Evolutionary conservation across 2,888 invertebrate species (phyloP), one percentile per base, ranked within the genome.

Genomic region (Thyatira batis): DNA sequence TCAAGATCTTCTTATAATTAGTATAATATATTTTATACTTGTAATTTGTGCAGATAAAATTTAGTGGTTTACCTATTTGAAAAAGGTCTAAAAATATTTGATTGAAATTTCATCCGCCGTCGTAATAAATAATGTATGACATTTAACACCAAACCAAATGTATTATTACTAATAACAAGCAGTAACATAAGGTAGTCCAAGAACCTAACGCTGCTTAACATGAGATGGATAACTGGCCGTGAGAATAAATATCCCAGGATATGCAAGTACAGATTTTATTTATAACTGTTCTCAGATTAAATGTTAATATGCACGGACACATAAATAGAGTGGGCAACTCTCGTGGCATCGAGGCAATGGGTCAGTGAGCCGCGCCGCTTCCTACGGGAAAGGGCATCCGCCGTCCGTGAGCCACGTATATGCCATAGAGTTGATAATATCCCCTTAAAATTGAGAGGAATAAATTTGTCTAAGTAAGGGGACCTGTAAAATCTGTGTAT

Each of bases 301-400:
- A 33, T 49, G 30, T 30, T 33, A 45, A 39, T 44, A 51, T 27
- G 51, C 46, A 58, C 57, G 54, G 53, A 54, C 56, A 62, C 60
- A 64, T 66, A 72, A 69, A 68, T 67, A 59, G 75, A 55, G 55
- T 48, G 48, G 20, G 48, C 27, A 27, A 27, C 48, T 13, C n/a
- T 69, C 73, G 71, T 65, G 65, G 66, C 67, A 58, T 62, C 65
- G 63, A 70, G 74, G 77, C 83, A 87, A 74, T 89, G 80, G 89
- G 89, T 88, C 85, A 89, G 77, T 85, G 77, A 84, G 87, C 67
- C 86, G 76, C 71, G 63, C 77, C 76, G 85, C 80, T 82, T 84
- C 88, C 87, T 87, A 69, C 82, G 82, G 88, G 85, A 89, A 85
- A 85, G 85, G 85, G 79, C 84, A 82, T 61, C 58, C 70, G 73